Evolutionary conservation across 2,797 vertebrate species (phyloP).

Genomic region (Aratinga solstitialis): DNA sequence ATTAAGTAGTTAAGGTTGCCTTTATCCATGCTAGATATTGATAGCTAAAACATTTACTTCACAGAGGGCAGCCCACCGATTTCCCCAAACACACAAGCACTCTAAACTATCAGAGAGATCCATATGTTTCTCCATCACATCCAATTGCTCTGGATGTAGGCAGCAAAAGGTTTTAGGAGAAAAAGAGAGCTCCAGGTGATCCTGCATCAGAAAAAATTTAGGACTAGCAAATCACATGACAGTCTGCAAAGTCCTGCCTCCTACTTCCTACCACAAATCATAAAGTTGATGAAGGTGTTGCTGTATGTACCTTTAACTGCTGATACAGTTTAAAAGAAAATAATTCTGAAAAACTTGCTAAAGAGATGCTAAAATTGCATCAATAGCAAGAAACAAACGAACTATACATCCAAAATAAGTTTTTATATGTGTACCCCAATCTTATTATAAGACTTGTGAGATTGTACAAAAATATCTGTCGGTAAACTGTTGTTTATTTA

Average conservation of each 20-base stretch:
- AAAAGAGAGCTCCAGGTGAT: background rate
- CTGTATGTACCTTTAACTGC: background rate
- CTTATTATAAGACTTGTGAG: background rate
- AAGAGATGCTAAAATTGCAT: background rate
- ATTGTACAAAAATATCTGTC: background rate
- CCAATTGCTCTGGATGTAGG: background rate
- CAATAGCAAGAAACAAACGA: background rate
- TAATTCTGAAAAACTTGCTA: background rate
- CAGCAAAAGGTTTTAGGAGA: background rate
- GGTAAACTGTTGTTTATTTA: background rate
- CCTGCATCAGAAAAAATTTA: background rate
- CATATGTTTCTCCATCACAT: background rate
- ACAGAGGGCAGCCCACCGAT: background rate
- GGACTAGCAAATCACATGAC: background rate
- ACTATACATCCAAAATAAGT: background rate
- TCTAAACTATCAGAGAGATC: background rate
- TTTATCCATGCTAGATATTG: background rate
- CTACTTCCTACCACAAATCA: background rate
- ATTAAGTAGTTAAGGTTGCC: background rate
- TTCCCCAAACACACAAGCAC: background rate
- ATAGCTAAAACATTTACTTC: background rate
- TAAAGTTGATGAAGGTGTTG: background rate
- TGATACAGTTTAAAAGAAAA: background rate
- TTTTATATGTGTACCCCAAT: background rate
- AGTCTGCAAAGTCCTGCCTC: background rate